Conservation (phyloP, 2,888 invertebrate species). For the Archaeoteleia sp. region DNA sequence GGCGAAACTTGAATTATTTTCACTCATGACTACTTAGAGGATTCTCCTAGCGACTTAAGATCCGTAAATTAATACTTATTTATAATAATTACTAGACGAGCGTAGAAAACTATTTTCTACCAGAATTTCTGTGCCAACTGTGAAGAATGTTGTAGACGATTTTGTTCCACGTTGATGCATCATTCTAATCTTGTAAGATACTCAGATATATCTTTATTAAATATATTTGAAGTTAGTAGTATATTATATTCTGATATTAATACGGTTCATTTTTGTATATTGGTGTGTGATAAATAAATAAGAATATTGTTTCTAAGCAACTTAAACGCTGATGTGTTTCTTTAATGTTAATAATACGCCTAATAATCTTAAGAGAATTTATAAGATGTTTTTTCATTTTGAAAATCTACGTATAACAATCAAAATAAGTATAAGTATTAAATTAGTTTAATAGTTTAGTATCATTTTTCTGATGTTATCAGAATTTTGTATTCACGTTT, state of each 20-base stretch:
- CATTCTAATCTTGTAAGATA: slow-evolving; percentile 75
- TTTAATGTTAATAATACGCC: too few relatives aligned
- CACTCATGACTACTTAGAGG: slow-evolving; percentile 70
- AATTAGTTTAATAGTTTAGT: too few relatives aligned
- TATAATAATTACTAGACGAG: slow-evolving; percentile 70
- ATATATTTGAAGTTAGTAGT: slow-evolving; percentile 75
- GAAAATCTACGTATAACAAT: too few relatives aligned
- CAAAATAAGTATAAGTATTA: too few relatives aligned
- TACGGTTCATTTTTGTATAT: slow-evolving; percentile 75
- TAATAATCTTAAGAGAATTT: too few relatives aligned
- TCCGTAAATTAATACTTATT: slow-evolving; percentile 72
- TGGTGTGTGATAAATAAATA: slow-evolving; percentile 76
- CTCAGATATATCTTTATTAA: slow-evolving; percentile 74
- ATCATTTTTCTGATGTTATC: too few relatives aligned
- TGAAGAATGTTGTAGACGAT: slow-evolving; percentile 73
- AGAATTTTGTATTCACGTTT: too few relatives aligned
- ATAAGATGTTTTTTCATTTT: too few relatives aligned
- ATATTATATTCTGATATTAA: slow-evolving; percentile 75
- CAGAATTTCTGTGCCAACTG: slow-evolving; percentile 74
- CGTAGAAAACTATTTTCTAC: slow-evolving; percentile 70
- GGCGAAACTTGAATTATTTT: slow-evolving; percentile 68
- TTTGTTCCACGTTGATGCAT: slow-evolving; percentile 70
- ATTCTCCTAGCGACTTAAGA: slow-evolving; percentile 68
- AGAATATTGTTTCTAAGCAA: slow-evolving; percentile 75
- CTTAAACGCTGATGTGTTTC: too few relatives aligned